phyloP scores from a whole-genome alignment of 2,113 vertebrate genomes.

The Lophochroa leadbeateri region DNA sequence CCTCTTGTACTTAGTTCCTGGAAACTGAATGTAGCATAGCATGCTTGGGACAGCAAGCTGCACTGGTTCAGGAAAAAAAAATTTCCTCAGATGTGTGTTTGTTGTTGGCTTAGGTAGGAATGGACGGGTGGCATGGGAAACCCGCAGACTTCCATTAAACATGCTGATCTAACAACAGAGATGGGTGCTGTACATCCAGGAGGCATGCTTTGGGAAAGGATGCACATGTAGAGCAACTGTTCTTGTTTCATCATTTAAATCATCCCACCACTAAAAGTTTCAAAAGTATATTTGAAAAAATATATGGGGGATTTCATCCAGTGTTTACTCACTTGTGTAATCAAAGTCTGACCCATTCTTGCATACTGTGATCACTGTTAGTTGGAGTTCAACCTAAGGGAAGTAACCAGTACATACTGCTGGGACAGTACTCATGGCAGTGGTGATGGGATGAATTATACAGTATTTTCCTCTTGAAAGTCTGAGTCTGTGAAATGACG shows the following conservation, averaged over 20 bases:
- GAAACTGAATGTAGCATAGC: neutral
- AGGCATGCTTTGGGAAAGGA: accelerated
- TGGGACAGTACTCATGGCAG: accelerated
- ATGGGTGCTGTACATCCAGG: neutral
- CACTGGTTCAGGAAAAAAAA: neutral
- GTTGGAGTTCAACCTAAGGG: neutral
- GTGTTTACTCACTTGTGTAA: neutral
- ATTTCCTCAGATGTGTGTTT: neutral
- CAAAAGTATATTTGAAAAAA: neutral
- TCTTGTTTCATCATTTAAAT: neutral
- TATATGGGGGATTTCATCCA: neutral
- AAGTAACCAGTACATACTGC: neutral
- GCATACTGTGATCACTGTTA: neutral
- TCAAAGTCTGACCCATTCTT: neutral
- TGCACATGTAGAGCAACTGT: accelerated
- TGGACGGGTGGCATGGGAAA: neutral
- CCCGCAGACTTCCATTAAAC: neutral
- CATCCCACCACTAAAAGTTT: neutral
- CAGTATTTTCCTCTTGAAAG: neutral
- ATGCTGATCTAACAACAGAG: neutral
- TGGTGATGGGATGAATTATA: neutral
- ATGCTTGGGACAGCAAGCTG: neutral
- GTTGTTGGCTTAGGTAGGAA: neutral
- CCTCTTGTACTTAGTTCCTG: neutral
- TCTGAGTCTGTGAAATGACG: neutral